phyloP scores from a whole-genome alignment of 2,797 vertebrate species.

The Acanthopagrus latus region DNA sequence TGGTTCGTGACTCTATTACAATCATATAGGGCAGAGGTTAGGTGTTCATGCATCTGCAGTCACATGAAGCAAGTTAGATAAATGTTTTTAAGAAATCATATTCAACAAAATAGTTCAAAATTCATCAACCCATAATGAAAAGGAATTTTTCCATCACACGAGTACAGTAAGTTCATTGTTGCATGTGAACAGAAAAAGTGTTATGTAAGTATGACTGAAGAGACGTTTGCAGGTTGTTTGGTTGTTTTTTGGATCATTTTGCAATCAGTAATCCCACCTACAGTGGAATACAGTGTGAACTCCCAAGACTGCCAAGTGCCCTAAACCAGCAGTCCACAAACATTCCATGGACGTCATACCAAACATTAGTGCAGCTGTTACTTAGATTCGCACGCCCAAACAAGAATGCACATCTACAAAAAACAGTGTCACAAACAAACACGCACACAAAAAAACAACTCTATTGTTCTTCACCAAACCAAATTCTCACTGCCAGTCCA shows the following conservation, averaged over 20 bases:
- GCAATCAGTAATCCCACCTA: constrained; percentile 6
- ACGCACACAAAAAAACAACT: neutral
- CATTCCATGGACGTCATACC: neutral
- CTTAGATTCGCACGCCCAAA: constrained; percentile 15
- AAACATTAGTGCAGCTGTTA: constrained; percentile 32
- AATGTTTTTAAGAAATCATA: too few relatives aligned
- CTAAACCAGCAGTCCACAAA: constrained; percentile 21
- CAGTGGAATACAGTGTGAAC: neutral
- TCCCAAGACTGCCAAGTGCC: constrained; percentile 1
- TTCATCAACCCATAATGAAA: too few relatives aligned
- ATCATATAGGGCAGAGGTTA: too few relatives aligned
- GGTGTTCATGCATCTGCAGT: too few relatives aligned
- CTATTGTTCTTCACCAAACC: constrained; percentile 3
- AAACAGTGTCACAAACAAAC: constrained; percentile 11
- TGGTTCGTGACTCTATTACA: too few relatives aligned
- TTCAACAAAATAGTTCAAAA: too few relatives aligned
- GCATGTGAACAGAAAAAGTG: neutral
- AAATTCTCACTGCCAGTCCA: neutral
- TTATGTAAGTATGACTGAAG: neutral
- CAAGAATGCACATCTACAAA: neutral
- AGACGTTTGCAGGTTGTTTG: neutral
- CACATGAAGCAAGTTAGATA: too few relatives aligned
- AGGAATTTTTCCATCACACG: too few relatives aligned
- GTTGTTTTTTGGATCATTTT: neutral
- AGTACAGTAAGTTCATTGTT: neutral